Evolutionary conservation across 2,113 vertebrate species (phyloP), one percentile per base, ranked within the genome.

Genomic region (Vidua chalybeata): DNA sequence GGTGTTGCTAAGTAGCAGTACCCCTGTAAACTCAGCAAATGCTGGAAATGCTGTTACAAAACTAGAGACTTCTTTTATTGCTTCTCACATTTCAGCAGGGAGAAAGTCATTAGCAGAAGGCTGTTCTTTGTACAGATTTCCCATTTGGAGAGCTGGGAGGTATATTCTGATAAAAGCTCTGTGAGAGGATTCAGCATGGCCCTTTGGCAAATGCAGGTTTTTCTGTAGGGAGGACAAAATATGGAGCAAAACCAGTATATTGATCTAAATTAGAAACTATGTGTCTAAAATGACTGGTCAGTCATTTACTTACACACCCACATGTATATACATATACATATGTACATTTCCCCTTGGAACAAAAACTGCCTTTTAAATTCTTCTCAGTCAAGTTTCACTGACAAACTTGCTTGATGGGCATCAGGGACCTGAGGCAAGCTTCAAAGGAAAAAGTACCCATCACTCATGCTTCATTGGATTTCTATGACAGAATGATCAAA

Each of bases 401-500:
- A 98, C 98, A 98, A 98, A 98, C 97, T 98, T 98, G 97, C 95
- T 95, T 98, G 98, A 98, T 5, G 85, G 97, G 94, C 98, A 96
- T 97, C 97, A 96, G 98, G 98, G 98, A 98, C 97, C 94, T 94
- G 95, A 93, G 96, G 98, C 96, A 84, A 95, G 97, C 97, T 98
- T 97, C 96, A 95, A 96, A 95, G 96, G 96, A 97, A 95, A 98
- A 98, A 97, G 97, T 97, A 98, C 94, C 98, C 98, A 98, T 98
- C 98, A 98, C 95, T 98, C 98, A 98, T 97, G 96, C 95, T 97
- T 97, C 98, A 98, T 98, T 95, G 98, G 98, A 98, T 98, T 98
- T 98, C 98, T 98, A 97, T 98, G 98, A 98, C 98, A 98, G 98
- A 97, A 98, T 87, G 97, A 98, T 98, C 98, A 98, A 98, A 97